A percentile compares a stretch with the other conserved stretches of the same genome.
These are phyloP conservation scores for Saccostrea cuccullata DNA, from an alignment of 1,140 invertebrate genomes.

Conservation along the genomic window DNA sequence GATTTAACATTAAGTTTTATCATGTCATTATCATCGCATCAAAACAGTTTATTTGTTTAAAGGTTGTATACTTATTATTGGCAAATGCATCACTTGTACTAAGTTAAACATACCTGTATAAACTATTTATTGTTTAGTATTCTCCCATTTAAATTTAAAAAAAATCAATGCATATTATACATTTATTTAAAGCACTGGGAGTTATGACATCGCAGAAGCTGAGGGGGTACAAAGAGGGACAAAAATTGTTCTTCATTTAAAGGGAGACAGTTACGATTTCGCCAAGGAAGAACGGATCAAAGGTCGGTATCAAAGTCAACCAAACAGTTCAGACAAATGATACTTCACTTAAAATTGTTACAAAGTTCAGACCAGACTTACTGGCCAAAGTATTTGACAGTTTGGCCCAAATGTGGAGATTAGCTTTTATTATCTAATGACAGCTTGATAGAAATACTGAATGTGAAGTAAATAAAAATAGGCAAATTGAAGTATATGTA, in stretches of 20 bases:
- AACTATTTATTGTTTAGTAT: neutral
- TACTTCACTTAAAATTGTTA: too few relatives aligned
- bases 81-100: neutral
- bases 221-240: constrained; percentile 92
- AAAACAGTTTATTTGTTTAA: neutral
- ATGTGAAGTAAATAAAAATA: too few relatives aligned
- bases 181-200: constrained; percentile 84
- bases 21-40: neutral
- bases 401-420: too few relatives aligned
- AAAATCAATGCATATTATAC: neutral
- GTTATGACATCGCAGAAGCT: constrained; percentile 92
- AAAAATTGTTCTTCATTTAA: constrained; percentile 94
- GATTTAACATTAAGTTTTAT: neutral
- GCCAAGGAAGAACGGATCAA: constrained; percentile 91
- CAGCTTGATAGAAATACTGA: too few relatives aligned
- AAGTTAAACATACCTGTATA: neutral
- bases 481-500: too few relatives aligned
- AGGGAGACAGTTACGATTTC: constrained; percentile 91
- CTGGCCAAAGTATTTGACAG: too few relatives aligned
- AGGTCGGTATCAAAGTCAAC: constrained; percentile 79
- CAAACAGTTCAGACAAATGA: too few relatives aligned
- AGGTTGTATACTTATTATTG: neutral
- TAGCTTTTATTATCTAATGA: too few relatives aligned
- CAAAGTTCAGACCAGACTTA: too few relatives aligned
- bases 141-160: too few relatives aligned